Base-by-base conservation (phyloP, 2,888 invertebrate genomes). In the Macropis europaea region DNA sequence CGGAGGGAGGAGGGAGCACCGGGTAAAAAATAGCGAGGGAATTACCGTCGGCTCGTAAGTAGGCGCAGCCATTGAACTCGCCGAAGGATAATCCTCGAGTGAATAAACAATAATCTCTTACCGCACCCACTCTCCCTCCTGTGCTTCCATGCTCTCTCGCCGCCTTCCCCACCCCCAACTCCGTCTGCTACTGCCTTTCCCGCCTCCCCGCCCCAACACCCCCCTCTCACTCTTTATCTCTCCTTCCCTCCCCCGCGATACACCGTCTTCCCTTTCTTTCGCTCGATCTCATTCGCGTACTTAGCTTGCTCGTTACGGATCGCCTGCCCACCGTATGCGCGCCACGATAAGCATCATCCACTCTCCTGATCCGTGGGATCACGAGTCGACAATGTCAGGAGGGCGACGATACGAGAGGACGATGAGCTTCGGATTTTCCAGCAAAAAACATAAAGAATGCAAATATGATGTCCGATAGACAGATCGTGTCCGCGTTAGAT, bases 51-150 rank as follows among this genome's bases (percentile, higher is more conserved):
- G 78, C 82, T 82, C 76, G 71, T 85, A 87, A 87, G 84, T 88
- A 86, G 87, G 87, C 81, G 85, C 84, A 87, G 87, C 84, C 86
- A 87, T 82, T 86, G 87, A 86, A 87, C 87, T 86, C 87, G 62
- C 61, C 76, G 87, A 88, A 88, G 87, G 87, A 88, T 88, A 87
- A 86, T 87, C 84, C 79, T 77, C 81, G 84, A 86, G 82, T 87
- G 87, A 85, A 87, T 86, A 86, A 87, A 86, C 83, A 86, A 86
- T 86, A 84, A 86, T 85, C 82, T 73, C 71, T 77, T 73, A 66
- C 76, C 66, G 71, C 79, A 63, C 66, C 69, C 60, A 73, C 53
- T 70, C 74, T 32, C 36, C 22, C 47, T 5, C 45, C n/a, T n/a
- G n/a, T n/a, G 32, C 24, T 7, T n/a, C 11, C 24, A n/a, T n/a